Base-by-base conservation (phyloP, 2,113 vertebrate species). In the Anolis sagrei region DNA sequence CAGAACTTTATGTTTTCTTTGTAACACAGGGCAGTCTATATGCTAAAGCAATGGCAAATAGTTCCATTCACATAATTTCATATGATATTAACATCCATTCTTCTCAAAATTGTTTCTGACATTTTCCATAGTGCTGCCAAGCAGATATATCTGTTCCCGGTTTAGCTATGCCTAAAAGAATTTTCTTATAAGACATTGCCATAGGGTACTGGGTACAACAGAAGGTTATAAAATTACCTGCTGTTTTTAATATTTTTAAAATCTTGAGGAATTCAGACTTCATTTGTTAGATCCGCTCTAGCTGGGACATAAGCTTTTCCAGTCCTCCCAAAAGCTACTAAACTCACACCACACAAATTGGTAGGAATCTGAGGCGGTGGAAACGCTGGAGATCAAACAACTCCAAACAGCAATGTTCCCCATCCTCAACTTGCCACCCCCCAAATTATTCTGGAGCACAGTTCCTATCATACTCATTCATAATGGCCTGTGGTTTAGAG, bases 71-170 rank as follows among this genome's bases (percentile, higher is more conserved):
- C 76, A 48, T 23, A 87, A 66, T 73, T 89, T 62, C 87, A 7
- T 4, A 5, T 66, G 70, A 90, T 21, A 80, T 79, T 34, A 88
- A 85, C 82, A 81, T 86, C 0, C 81, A 87, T 89, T 88, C 44
- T 54, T 6, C 21, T 6, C 23, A n/a, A 54, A 90, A 85, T 84
- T n/a, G 23, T 75, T 90, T 84, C 13, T 83, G 88, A 86, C 16
- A 66, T 87, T 93, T 84, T 88, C 89, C 58, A 85, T 92, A 75
- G 81, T 85, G 77, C 75, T 89, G 75, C 85, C 76, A 84, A 87
- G 29, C 69, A 72, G 29, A 86, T 10, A 75, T 61, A 44, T 84
- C 79, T 82, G 48, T 86, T 88, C 83, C 84, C 87, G 62, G 80
- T 89, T 84, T 88, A 68, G 32, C 49, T 80, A 34, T 76, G 78